phyloP scores from a whole-genome alignment of 2,797 vertebrate species.

The Hipposideros larvatus region DNA sequence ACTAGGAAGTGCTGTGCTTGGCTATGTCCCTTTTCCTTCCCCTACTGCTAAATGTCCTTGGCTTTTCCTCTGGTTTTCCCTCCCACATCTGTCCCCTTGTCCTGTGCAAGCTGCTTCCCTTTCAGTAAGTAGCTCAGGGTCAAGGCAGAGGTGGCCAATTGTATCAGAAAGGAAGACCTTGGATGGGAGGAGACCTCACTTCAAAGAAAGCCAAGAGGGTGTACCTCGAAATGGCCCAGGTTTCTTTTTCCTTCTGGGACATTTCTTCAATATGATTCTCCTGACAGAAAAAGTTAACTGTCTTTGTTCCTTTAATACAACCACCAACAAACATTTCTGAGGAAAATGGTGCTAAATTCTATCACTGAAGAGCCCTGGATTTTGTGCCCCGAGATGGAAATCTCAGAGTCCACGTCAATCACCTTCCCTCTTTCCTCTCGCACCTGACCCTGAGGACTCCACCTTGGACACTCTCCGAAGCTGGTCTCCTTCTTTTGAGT shows the following conservation, averaged over 20 bases:
- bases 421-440: neutral
- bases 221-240: neutral
- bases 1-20: neutral
- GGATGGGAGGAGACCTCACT: neutral
- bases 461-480: neutral
- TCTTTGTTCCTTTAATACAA: neutral
- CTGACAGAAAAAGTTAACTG: neutral
- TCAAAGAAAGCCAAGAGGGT: neutral
- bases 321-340: neutral
- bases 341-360: neutral
- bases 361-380: neutral
- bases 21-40: no score
- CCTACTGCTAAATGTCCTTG: neutral
- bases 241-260: neutral
- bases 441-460: neutral
- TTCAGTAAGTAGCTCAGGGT: neutral
- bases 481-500: neutral
- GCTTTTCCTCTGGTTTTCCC: neutral
- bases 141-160: neutral
- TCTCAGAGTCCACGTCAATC: neutral
- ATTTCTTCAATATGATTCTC: neutral
- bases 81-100: neutral
- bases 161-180: constrained; percentile 32
- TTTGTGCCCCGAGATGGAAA: neutral
- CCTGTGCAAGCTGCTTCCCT: constrained; percentile 17